Percentiles rank a stretch among this genome's conserved stretches.
These are phyloP conservation scores for Archocentrus centrarchus DNA, from an alignment of 2,113 vertebrate species.

Conservation along the genomic window DNA sequence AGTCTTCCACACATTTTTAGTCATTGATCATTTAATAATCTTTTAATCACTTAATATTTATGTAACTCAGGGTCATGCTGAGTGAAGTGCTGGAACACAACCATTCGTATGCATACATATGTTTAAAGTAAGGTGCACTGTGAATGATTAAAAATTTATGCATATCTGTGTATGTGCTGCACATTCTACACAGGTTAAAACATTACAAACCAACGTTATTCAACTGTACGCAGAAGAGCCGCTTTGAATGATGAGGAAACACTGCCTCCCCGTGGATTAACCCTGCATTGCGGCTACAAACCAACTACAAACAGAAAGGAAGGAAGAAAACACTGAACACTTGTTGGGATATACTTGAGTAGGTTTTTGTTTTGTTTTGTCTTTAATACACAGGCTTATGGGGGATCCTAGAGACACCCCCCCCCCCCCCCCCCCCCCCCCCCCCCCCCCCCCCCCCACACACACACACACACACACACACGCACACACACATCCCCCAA, in stretches of 20 bases:
- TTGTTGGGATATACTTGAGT: not conserved
- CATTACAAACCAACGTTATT: not conserved
- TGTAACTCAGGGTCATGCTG: too few relatives aligned
- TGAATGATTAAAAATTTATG: not conserved
- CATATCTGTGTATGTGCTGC: too few relatives aligned
- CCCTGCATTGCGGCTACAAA: not conserved
- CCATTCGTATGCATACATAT: not conserved
- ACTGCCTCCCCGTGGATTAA: slow-evolving; percentile 48
- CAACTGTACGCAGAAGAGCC: not conserved
- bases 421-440: too few relatives aligned
- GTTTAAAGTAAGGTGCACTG: not conserved
- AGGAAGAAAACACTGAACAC: not conserved
- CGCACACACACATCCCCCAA: too few relatives aligned
- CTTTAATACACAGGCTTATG: not conserved
- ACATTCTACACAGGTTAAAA: not conserved
- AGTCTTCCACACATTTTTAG: too few relatives aligned
- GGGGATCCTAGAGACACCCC: not conserved
- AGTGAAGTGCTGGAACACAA: too few relatives aligned
- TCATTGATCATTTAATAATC: too few relatives aligned
- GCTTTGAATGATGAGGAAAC: slow-evolving; percentile 2
- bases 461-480: too few relatives aligned
- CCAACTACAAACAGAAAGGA: not conserved
- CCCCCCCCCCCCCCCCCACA: too few relatives aligned
- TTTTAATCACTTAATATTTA: too few relatives aligned
- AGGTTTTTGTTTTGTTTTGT: not conserved